Evolutionary conservation across 92 coral and sea anemone genomes (phyloP).

Genomic region (Micromussa lordhowensis): DNA sequence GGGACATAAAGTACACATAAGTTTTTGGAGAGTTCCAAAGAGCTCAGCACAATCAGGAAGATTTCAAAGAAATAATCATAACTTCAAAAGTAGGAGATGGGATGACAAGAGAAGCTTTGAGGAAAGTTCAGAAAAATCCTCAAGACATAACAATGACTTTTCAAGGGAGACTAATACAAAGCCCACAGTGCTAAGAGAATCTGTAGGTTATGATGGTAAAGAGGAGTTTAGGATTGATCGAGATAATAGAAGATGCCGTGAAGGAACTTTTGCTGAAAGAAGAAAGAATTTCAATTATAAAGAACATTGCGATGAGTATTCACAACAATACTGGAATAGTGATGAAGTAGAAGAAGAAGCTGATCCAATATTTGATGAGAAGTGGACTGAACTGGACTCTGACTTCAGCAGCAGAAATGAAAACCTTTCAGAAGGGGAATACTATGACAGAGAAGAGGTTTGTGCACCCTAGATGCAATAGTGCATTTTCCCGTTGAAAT

Average conservation of each 20-base stretch:
- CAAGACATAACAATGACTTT: not conserved
- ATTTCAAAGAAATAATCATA: not conserved
- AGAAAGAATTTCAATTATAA: not conserved
- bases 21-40: conserved; percentile 35
- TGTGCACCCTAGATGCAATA: not conserved
- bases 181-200: not conserved
- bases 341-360: not conserved
- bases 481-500: not conserved
- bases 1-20: conserved; percentile 11
- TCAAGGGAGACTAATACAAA: not conserved
- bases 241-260: not conserved
- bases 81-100: not conserved
- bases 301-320: not conserved
- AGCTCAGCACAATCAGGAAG: not conserved
- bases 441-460: conserved; percentile 26
- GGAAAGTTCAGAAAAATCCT: not conserved
- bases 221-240: not conserved
- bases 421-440: conserved; percentile 16
- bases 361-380: not conserved
- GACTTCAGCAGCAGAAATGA: conserved; percentile 5
- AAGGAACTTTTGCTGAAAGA: not conserved
- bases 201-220: not conserved
- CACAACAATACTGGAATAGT: conserved; percentile 14
- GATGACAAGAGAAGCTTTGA: not conserved
- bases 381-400: conserved; percentile 10